phyloP scores from a whole-genome alignment of 2,113 vertebrate species.

The Theropithecus gelada region DNA sequence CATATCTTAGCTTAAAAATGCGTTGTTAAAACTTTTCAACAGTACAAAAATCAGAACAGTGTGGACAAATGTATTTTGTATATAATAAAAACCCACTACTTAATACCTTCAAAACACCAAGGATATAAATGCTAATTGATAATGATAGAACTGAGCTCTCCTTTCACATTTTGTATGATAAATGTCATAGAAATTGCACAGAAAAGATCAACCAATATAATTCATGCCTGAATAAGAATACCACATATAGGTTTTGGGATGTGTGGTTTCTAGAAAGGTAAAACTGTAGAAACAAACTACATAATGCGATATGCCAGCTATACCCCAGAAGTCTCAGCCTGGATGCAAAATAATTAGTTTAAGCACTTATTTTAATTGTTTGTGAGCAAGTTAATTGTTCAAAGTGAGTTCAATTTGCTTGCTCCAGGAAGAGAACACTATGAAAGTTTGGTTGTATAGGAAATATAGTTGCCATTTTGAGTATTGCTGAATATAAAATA shows the following conservation, averaged over 20 bases:
- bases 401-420: neutral
- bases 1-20: neutral
- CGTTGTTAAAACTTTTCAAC: neutral
- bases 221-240: neutral
- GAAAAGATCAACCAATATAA: neutral
- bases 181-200: neutral
- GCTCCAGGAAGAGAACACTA: neutral
- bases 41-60: neutral
- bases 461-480: neutral
- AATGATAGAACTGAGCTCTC: neutral
- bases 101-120: neutral
- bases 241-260: neutral
- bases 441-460: neutral
- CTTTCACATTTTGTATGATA: neutral
- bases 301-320: neutral
- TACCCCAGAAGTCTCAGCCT: neutral
- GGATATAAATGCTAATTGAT: neutral
- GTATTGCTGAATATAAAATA: neutral
- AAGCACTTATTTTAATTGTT: neutral
- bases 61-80: neutral
- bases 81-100: neutral
- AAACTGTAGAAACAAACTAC: neutral
- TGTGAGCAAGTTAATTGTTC: constrained; percentile 24
- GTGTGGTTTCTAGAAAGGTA: neutral
- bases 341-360: neutral